Evolutionary conservation across 2,797 vertebrate genomes (phyloP).

Genomic region (Pantherophis vulpinus): DNA sequence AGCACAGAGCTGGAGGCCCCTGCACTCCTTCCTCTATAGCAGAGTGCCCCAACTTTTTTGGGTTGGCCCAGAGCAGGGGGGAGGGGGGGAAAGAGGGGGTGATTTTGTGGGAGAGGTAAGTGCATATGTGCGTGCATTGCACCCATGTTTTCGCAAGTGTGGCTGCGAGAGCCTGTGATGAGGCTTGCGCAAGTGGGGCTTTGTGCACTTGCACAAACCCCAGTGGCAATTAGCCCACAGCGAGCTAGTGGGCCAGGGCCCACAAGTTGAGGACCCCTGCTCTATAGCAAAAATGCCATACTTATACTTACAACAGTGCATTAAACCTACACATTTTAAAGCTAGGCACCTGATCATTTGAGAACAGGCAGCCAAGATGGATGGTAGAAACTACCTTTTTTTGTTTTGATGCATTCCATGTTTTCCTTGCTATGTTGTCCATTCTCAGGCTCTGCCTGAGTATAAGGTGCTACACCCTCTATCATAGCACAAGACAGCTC

Average conservation of each 20-base stretch:
- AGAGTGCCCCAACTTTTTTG: neutral
- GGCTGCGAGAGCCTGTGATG: accelerated
- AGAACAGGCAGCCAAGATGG: neutral
- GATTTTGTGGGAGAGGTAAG: neutral
- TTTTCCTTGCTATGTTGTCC: neutral
- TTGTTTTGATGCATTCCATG: conserved; percentile 50
- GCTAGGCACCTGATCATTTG: neutral
- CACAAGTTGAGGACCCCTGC: neutral
- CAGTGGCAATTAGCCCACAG: neutral
- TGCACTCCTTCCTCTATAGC: neutral
- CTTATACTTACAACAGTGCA: neutral
- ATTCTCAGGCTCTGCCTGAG: conserved; percentile 71
- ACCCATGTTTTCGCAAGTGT: neutral
- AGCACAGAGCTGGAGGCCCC: neutral
- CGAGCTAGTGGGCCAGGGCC: accelerated
- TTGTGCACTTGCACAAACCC: neutral
- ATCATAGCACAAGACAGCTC: conserved; percentile 82
- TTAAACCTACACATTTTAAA: too few species aligned
- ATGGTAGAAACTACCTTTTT: conserved; percentile 69
- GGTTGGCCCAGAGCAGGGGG: neutral
- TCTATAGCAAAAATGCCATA: neutral
- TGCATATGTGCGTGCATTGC: too few species aligned
- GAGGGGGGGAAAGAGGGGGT: too few species aligned
- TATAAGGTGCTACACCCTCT: conserved; percentile 76
- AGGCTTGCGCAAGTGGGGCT: neutral